phyloP scores from a whole-genome alignment of 2,797 vertebrate species.

The Vespertilio murinus region DNA sequence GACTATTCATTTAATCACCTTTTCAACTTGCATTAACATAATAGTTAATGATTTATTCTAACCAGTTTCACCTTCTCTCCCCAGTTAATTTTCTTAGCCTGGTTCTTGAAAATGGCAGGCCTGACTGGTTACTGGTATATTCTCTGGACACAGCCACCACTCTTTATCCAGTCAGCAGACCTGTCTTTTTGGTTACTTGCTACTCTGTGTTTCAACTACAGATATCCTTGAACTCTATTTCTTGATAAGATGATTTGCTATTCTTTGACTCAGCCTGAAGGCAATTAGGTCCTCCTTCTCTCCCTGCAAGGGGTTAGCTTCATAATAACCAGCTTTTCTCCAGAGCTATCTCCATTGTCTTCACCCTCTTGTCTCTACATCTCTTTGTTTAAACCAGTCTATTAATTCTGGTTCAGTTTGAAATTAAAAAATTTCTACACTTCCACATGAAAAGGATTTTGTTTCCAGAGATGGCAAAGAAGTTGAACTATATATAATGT shows the following conservation, averaged over 20 bases:
- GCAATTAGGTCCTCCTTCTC: neutral
- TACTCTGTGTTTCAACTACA: neutral
- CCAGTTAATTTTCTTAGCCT: constrained; percentile 17
- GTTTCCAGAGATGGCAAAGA: neutral
- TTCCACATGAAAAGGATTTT: neutral
- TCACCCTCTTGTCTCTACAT: neutral
- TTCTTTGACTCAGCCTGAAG: neutral
- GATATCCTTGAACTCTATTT: neutral
- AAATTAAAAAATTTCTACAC: constrained; percentile 26
- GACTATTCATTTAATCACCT: neutral
- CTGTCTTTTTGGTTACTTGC: neutral
- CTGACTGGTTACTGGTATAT: neutral
- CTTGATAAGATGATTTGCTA: neutral
- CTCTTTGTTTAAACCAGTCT: neutral
- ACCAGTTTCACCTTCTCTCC: constrained; percentile 30
- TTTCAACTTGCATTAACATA: neutral
- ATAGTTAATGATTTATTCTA: constrained; percentile 24
- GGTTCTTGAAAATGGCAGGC: neutral
- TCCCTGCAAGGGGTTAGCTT: neutral
- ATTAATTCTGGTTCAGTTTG: constrained; percentile 6
- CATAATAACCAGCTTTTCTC: neutral
- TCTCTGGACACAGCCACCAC: neutral
- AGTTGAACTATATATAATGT: neutral
- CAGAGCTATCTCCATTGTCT: neutral
- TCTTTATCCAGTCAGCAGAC: neutral